These are phyloP conservation scores for Pachydiplax longipennis DNA, from an alignment of 2,888 invertebrate genomes.

Conservation along the genomic window DNA sequence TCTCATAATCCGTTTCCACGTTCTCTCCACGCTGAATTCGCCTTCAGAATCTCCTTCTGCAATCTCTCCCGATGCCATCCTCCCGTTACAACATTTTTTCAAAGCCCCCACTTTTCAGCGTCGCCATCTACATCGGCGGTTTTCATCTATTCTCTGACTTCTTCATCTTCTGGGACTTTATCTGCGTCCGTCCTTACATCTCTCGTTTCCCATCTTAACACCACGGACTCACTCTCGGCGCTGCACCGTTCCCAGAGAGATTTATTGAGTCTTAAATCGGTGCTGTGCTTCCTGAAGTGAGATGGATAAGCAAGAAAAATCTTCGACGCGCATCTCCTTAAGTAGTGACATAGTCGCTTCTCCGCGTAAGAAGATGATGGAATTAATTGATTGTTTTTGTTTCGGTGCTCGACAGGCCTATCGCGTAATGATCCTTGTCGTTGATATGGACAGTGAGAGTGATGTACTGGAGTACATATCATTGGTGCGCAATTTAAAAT, in stretches of 20 bases:
- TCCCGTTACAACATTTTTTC: neutral
- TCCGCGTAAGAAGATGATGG: neutral
- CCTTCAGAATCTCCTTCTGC: neutral
- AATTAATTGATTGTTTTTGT: neutral
- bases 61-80: neutral
- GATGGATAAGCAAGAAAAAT: neutral
- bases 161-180: neutral
- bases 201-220: neutral
- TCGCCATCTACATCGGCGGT: neutral
- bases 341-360: neutral
- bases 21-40: neutral
- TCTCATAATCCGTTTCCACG: neutral
- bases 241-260: neutral
- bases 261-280: neutral
- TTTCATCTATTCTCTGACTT: neutral
- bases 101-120: neutral
- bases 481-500: no score
- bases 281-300: neutral
- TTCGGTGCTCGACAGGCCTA: neutral
- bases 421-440: neutral
- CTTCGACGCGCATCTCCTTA: neutral
- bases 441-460: neutral
- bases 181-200: neutral
- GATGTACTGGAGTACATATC: no score
- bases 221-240: neutral